A percentile compares a stretch with the other conserved stretches of the same genome.
Conservation (phyloP, 2,113 vertebrate genomes). For the Polyodon spathula region DNA sequence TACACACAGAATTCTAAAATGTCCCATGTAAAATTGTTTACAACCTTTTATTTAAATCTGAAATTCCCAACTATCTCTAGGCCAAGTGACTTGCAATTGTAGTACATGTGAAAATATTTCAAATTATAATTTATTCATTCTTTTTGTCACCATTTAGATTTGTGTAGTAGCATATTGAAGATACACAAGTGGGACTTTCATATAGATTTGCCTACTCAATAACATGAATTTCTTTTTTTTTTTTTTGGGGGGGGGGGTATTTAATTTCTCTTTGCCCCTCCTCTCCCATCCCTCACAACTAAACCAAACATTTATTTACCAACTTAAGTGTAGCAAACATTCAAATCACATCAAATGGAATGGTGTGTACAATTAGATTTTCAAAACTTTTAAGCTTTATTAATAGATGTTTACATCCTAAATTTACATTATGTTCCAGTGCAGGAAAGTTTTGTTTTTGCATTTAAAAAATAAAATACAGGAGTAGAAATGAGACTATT, state of each 20-base stretch:
- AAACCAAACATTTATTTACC: conserved; percentile 15
- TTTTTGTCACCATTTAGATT: conserved; percentile 19
- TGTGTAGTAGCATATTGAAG: conserved; percentile 28
- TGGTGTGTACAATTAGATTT: conserved; percentile 29
- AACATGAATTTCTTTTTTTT: conserved; percentile 26
- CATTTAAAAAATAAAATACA: conserved; percentile 41
- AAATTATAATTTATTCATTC: conserved; percentile 26
- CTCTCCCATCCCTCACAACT: conserved; percentile 37
- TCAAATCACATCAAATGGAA: conserved; percentile 27
- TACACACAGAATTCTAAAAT: conserved; percentile 91
- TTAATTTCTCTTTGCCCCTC: conserved; percentile 28
- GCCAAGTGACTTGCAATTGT: conserved; percentile 38
- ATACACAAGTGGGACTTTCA: conserved; percentile 23
- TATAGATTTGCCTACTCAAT: conserved; percentile 35
- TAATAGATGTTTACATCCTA: conserved; percentile 32
- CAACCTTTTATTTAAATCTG: conserved; percentile 61
- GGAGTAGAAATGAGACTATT: conserved; percentile 61
- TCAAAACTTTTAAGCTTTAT: conserved; percentile 8
- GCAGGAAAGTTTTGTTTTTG: conserved; percentile 33
- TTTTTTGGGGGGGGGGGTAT: conserved; percentile 35
- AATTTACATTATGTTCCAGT: conserved; percentile 39
- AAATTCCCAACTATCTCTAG: conserved; percentile 51
- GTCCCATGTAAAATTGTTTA: conserved; percentile 87
- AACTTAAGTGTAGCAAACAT: conserved; percentile 15
- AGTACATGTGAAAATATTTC: conserved; percentile 38